phyloP scores from a whole-genome alignment of 2,797 vertebrate genomes.

The Emydoidea blandingii region DNA sequence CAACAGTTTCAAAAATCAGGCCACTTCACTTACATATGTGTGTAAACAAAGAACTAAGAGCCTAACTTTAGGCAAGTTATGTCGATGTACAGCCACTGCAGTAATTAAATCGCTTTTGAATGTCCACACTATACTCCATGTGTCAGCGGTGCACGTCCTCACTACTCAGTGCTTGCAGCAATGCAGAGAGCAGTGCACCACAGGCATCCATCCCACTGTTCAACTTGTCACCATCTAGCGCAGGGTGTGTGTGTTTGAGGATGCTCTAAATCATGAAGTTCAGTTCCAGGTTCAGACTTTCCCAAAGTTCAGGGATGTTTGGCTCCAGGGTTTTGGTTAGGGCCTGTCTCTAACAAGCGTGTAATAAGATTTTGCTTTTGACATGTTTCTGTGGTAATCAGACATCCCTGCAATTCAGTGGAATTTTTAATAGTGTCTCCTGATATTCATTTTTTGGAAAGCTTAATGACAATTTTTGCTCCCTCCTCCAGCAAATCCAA shows the following conservation, averaged over 20 bases:
- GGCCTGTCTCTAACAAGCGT: neutral
- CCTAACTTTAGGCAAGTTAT: neutral
- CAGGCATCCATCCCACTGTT: too few species aligned
- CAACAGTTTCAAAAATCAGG: neutral
- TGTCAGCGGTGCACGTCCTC: too few species aligned
- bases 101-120: too few species aligned
- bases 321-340: neutral
- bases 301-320: neutral
- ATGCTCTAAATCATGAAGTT: neutral
- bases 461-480: neutral
- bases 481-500: neutral
- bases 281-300: neutral
- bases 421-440: neutral
- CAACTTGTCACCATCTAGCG: too few species aligned
- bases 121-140: too few species aligned
- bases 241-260: too few species aligned
- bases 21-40: neutral
- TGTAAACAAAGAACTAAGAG: neutral
- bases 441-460: slow-evolving; percentile 30
- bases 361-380: neutral
- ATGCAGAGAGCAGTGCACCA: too few species aligned
- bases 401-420: neutral
- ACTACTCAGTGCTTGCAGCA: too few species aligned
- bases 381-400: neutral
- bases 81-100: too few species aligned